A percentile compares a stretch with the other conserved stretches of the same genome.
phyloP scores from a whole-genome alignment of 2,888 invertebrate species.

The Troilus luridus region DNA sequence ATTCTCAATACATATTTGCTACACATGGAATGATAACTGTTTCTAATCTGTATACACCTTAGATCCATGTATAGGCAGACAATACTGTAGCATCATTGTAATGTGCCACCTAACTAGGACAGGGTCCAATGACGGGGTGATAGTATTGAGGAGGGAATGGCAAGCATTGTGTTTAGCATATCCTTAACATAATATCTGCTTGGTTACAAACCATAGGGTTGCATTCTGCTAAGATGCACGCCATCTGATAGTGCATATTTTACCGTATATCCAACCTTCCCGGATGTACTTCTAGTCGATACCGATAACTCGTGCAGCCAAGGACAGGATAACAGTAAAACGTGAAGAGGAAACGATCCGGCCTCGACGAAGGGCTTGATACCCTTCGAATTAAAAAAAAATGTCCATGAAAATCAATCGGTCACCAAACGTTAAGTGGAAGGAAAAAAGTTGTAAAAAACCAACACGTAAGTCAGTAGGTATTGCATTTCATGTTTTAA shows the following conservation, averaged over 20 bases:
- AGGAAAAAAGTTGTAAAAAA: no score
- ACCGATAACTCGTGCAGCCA: neutral
- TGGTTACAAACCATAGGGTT: neutral
- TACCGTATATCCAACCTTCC: neutral
- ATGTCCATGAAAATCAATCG: no score
- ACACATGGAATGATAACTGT: no score
- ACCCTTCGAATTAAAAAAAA: no score
- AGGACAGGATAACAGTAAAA: neutral
- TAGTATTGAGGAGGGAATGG: neutral
- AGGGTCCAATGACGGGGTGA: neutral
- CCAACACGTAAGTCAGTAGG: no score
- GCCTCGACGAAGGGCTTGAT: no score
- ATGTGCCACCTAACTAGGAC: neutral
- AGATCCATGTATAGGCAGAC: no score
- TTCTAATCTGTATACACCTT: no score
- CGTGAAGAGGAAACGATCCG: no score
- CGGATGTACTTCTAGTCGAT: neutral
- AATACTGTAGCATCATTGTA: neutral
- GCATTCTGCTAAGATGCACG: neutral
- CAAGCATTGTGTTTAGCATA: neutral
- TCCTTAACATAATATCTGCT: constrained; percentile 23
- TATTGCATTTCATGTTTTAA: no score
- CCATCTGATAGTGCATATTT: neutral
- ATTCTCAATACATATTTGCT: no score
- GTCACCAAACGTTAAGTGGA: no score